These are phyloP conservation scores for Darevskia nairensis DNA, from an alignment of 2,797 vertebrate genomes.

Conservation along the genomic window DNA sequence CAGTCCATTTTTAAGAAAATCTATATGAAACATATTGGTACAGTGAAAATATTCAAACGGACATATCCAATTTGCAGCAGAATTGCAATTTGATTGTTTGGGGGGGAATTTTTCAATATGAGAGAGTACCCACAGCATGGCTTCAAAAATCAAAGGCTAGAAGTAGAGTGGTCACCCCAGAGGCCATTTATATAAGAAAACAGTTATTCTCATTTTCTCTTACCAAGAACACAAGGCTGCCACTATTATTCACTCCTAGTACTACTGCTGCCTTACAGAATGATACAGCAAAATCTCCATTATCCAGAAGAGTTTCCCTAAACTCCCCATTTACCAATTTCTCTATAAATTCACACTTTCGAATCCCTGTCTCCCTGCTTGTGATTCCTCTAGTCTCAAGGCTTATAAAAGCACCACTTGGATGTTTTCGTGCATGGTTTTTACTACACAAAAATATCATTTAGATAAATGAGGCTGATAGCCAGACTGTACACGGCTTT, in stretches of 20 bases:
- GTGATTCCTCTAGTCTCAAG: neutral
- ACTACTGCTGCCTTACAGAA: neutral
- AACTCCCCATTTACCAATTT: neutral
- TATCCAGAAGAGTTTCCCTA: neutral
- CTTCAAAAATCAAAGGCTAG: conserved; percentile 16
- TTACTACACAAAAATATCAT: neutral
- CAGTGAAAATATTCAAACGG: neutral
- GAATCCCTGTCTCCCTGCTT: neutral
- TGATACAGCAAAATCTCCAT: neutral
- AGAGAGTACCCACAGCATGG: neutral
- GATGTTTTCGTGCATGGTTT: neutral
- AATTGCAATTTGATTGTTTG: neutral
- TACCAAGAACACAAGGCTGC: conserved; percentile 3
- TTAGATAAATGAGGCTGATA: neutral
- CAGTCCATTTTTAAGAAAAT: neutral
- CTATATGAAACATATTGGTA: neutral
- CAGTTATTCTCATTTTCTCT: conserved; percentile 2
- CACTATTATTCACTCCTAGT: neutral
- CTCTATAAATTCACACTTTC: neutral
- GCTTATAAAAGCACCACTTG: neutral
- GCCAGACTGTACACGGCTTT: too few relatives aligned
- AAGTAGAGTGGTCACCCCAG: neutral
- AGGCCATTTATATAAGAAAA: neutral
- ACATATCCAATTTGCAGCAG: neutral
- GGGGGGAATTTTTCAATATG: neutral